Conservation (phyloP, 1,140 invertebrate genomes). For the Nephila pilipes region DNA sequence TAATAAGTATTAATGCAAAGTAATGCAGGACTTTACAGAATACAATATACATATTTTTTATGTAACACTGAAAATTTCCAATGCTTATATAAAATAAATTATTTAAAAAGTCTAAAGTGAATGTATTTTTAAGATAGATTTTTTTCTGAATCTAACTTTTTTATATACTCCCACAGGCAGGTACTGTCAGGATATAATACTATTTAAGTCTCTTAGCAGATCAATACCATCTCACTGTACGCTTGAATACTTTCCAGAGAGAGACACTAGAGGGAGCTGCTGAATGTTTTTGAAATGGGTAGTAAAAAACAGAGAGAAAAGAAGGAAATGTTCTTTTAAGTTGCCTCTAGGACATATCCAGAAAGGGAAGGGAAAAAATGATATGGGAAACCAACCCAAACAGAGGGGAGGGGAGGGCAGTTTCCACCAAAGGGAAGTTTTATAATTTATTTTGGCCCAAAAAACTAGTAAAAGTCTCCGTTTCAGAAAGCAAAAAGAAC, state of each 20-base stretch:
- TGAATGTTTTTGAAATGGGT: conserved; percentile 47
- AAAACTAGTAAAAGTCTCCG: conserved; percentile 44
- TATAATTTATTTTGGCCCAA: conserved; percentile 71
- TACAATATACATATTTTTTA: too few species aligned
- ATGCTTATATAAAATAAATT: too few species aligned
- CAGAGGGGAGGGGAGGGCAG: not conserved
- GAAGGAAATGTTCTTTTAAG: conserved; percentile 60
- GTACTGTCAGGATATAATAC: not conserved
- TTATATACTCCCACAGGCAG: not conserved
- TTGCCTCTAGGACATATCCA: conserved; percentile 56
- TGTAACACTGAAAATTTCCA: too few species aligned
- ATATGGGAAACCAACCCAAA: not conserved
- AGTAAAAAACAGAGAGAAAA: conserved; percentile 20
- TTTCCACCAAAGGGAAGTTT: conserved; percentile 51
- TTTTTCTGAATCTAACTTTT: not conserved
- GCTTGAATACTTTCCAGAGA: conserved; percentile 14
- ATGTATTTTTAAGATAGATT: not conserved
- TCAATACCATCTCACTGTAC: conserved; percentile 24
- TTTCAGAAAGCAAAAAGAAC: conserved; percentile 49
- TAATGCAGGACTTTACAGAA: too few species aligned
- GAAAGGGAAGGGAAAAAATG: not conserved
- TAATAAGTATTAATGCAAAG: too few species aligned
- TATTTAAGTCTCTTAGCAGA: not conserved
- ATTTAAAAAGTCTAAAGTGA: too few species aligned
- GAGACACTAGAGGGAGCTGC: conserved; percentile 34